Evolutionary conservation across 2,888 invertebrate species (phyloP), one percentile per base, ranked within the genome.

Genomic region (Clistopyga incitator): DNA sequence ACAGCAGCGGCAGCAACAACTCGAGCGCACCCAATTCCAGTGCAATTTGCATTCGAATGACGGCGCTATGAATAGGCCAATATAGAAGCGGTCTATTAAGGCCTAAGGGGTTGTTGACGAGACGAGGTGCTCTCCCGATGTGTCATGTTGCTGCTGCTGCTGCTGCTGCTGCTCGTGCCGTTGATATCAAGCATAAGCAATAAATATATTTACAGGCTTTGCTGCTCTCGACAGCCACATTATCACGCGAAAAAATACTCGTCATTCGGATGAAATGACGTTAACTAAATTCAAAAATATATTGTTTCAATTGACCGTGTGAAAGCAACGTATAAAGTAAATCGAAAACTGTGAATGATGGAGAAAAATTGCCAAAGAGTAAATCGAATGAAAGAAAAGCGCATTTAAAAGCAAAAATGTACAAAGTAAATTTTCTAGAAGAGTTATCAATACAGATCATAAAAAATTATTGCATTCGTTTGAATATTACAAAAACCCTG

Each of bases 31-130:
- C 84, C 82, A 85, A 85, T 86, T 86, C 80, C 81, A 65, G 65
- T 68, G 81, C 70, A 85, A 87, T 87, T 87, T 87, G 85, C 87
- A 84, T 87, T 52, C 84, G 84, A 87, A 87, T 86, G 85, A 78
- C 82, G 81, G 54, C 23, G 70, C 75, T 79, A 84, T 86, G 86
- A 87, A 86, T 86, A 85, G 86, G 70, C 79, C 82, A 78, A 80
- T 85, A 65, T 82, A 81, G 84, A 85, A 81, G 78, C 82, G 74
- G 72, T 84, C 82, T 85, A 87, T 87, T 79, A 82, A 74, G 61
- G 77, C 78, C 79, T 52, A 71, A 81, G 68, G 71, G 78, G 68
- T 50, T 52, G 70, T 56, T 52, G 59, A 74, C 70, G 75, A 68
- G 80, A 61, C 64, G 61, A 56, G 61, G 68, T 80, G 56, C 71